phyloP scores from a whole-genome alignment of 1,140 invertebrate genomes.

The Bombus consobrinus region DNA sequence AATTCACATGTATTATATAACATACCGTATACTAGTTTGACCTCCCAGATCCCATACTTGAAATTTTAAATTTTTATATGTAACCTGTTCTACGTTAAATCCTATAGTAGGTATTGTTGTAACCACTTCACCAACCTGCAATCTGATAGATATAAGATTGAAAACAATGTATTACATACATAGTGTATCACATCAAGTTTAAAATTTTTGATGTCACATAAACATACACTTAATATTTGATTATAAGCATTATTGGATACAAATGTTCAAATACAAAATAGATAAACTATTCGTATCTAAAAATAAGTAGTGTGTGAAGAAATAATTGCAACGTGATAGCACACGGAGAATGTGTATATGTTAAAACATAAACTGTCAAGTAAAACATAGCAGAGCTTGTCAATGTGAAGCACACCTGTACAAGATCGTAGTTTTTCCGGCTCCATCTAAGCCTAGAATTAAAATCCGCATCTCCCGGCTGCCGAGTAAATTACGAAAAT shows the following conservation, averaged over 20 bases:
- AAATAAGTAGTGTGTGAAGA: neutral
- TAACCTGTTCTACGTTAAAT: constrained; percentile 99
- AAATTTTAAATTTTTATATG: constrained; percentile 97
- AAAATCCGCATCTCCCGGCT: constrained; percentile 98
- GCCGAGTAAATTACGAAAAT: constrained; percentile 96
- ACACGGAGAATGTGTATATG: neutral
- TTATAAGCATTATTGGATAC: neutral
- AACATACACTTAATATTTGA: neutral
- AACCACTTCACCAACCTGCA: constrained; percentile 99
- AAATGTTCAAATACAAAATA: neutral
- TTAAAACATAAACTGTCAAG: constrained; percentile 50
- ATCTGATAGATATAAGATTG: constrained; percentile 75
- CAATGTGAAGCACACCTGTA: constrained; percentile 86
- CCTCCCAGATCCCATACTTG: constrained; percentile 99
- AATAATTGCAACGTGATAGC: neutral
- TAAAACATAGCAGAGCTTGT: constrained; percentile 12
- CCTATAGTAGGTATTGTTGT: constrained; percentile 99
- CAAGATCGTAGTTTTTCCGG: constrained; percentile 99
- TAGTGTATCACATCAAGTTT: neutral
- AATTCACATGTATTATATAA: neutral
- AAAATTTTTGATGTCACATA: neutral
- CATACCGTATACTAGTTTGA: constrained; percentile 95
- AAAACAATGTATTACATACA: constrained; percentile 1
- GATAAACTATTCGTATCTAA: neutral
- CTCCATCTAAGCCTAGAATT: constrained; percentile 98